phyloP scores from a whole-genome alignment of 2,888 invertebrate genomes.

The Pilophorus perplexus region DNA sequence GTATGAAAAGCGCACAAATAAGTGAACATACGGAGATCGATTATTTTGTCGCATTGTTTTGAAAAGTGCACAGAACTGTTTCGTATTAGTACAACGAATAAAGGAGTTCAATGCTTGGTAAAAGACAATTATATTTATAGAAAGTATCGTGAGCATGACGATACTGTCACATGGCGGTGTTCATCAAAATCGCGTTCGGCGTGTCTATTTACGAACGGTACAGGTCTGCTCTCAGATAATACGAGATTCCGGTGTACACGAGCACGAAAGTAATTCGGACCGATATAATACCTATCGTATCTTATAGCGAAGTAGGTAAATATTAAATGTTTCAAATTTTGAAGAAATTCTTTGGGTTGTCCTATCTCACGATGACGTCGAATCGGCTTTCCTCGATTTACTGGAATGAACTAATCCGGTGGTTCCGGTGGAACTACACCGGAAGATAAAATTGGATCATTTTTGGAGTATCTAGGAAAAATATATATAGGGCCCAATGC shows the following conservation, averaged over 20 bases:
- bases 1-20: not conserved
- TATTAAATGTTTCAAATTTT: too few species aligned
- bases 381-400: slow-evolving; percentile 12
- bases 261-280: too few species aligned
- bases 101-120: not conserved
- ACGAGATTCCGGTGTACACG: too few species aligned
- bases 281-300: too few species aligned
- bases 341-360: not conserved
- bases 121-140: slow-evolving; percentile 8
- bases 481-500: slow-evolving; percentile 12
- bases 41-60: not conserved
- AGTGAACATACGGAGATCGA: not conserved
- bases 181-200: too few species aligned
- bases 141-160: not conserved
- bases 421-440: not conserved
- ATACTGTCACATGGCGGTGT: not conserved
- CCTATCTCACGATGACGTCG: slow-evolving; percentile 1
- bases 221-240: too few species aligned
- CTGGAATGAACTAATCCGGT: too few species aligned
- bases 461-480: slow-evolving; percentile 1
- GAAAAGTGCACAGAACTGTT: not conserved
- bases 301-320: too few species aligned
- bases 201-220: too few species aligned
- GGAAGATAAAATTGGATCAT: too few species aligned
- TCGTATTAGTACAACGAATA: not conserved